Base-by-base conservation (phyloP, 1,140 invertebrate genomes). In the Aphelinus atriplicis region DNA sequence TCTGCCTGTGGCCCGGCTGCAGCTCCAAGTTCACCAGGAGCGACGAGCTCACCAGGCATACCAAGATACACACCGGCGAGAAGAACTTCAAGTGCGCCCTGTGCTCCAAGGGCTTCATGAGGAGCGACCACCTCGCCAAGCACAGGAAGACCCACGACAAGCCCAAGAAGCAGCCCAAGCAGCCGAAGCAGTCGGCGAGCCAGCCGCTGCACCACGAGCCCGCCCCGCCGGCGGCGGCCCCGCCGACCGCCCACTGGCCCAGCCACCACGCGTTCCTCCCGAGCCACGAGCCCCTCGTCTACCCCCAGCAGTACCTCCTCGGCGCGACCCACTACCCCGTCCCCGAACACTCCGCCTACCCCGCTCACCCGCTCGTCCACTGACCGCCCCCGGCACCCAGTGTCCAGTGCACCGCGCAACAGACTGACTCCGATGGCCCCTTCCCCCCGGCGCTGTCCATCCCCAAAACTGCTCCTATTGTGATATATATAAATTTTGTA, bases 1-100 rank as follows among this genome's bases (percentile, higher is more conserved):
- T 90, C 0, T 97, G 96, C 84, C 91, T 91, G 48, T 96, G 95
- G 95, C 81, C 93, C 2, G 93, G 92, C 48, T 98, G 96, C 82
- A 93, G 93, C 1, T 97, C 96, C 89, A 88, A 92, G 26, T 98
- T 98, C 85, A 96, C 95, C 0, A 89, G 96, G 7, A 96, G 95
- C 6, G 96, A 97, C 81, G 96, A 97, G 80, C 87, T 97, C 9
- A 94, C 96, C 69, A 89, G 96, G 43, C 95, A 96, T 78, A 86
- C 92, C 0, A 87, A 95, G 2, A 96, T 94, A 0, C 95, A 96
- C 81, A 95, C 94, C 0, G 95, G 95, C 0, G 93, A 95, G 76
- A 95, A 96, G 71, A 90, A 94, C 1, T 95, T 95, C 82, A 88
- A 90, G 1, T 96, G 95, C 81, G 86, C 88, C 1, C 89, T 92